phyloP scores from a whole-genome alignment of 2,113 vertebrate genomes.

The Gulo gulo region DNA sequence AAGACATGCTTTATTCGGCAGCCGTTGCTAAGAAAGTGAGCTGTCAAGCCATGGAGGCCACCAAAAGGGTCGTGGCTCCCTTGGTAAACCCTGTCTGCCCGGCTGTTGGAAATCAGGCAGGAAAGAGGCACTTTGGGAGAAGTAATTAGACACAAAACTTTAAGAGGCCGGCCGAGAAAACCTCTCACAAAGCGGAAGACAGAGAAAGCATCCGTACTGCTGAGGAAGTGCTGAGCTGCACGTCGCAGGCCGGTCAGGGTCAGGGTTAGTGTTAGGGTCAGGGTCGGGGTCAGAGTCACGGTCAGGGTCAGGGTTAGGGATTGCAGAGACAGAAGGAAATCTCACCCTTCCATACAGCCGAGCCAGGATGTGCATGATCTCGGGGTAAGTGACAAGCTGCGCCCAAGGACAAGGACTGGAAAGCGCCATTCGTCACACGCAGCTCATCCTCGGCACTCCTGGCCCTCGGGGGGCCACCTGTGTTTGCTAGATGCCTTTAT shows the following conservation, averaged over 20 bases:
- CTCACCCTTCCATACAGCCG: no score
- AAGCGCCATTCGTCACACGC: neutral
- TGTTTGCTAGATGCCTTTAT: neutral
- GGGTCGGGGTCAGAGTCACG: no score
- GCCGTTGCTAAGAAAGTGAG: no score
- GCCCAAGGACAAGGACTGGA: neutral
- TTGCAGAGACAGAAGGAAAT: neutral
- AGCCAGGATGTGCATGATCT: no score
- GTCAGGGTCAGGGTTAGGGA: no score
- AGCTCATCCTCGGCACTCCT: neutral
- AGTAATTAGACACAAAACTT: neutral
- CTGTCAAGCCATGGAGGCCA: neutral
- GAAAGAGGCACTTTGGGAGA: neutral
- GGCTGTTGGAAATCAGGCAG: neutral
- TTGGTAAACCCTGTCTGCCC: neutral
- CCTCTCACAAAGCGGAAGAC: neutral
- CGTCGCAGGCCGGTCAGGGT: no score
- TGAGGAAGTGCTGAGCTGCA: no score
- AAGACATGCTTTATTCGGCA: neutral
- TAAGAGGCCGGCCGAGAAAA: neutral
- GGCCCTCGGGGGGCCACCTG: neutral
- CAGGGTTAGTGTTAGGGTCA: no score
- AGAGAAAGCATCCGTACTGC: neutral
- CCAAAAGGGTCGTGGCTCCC: no score
- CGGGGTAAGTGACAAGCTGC: neutral